Percentiles rank a stretch among this genome's conserved stretches.
Evolutionary conservation across 2,888 invertebrate genomes (phyloP).

Genomic region (Protodeltote pygarga): DNA sequence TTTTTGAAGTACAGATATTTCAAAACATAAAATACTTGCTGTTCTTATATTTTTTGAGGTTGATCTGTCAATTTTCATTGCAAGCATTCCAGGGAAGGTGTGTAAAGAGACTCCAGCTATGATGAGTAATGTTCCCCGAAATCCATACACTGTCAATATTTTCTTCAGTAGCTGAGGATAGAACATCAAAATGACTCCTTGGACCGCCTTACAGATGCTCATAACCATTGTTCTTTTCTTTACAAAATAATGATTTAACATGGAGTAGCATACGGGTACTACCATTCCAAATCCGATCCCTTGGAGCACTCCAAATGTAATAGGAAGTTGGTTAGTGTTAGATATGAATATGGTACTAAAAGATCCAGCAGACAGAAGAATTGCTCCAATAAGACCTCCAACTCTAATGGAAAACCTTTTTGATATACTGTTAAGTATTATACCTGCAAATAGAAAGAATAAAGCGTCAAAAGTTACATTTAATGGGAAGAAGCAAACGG

Average conservation of each 20-base stretch:
- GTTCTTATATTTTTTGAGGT: conserved; percentile 53
- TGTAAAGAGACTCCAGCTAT: conserved; percentile 88
- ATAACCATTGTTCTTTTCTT: conserved; percentile 87
- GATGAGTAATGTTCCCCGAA: conserved; percentile 88
- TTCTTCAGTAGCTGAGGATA: conserved; percentile 86
- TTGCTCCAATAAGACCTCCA: conserved; percentile 86
- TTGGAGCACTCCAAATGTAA: conserved; percentile 86
- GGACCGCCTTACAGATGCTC: conserved; percentile 88
- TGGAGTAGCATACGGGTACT: conserved; percentile 88
- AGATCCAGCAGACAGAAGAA: conserved; percentile 82
- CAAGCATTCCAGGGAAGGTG: conserved; percentile 86
- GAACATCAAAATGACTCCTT: conserved; percentile 86
- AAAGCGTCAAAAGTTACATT: neutral
- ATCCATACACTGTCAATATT: conserved; percentile 85
- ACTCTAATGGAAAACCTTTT: conserved; percentile 83
- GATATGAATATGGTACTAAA: conserved; percentile 84
- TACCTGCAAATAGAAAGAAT: conserved; percentile 75
- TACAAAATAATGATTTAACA: conserved; percentile 88
- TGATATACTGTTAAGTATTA: conserved; percentile 86
- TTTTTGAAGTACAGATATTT: conserved; percentile 5
- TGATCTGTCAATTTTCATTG: conserved; percentile 78
- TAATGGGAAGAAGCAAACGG: too few relatives aligned
- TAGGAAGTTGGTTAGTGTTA: conserved; percentile 84
- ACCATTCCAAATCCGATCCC: conserved; percentile 89
- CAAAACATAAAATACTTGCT: conserved; percentile 75